These are phyloP conservation scores for Oxyscelio sp. DNA, from an alignment of 2,888 invertebrate species.

Conservation along the genomic window DNA sequence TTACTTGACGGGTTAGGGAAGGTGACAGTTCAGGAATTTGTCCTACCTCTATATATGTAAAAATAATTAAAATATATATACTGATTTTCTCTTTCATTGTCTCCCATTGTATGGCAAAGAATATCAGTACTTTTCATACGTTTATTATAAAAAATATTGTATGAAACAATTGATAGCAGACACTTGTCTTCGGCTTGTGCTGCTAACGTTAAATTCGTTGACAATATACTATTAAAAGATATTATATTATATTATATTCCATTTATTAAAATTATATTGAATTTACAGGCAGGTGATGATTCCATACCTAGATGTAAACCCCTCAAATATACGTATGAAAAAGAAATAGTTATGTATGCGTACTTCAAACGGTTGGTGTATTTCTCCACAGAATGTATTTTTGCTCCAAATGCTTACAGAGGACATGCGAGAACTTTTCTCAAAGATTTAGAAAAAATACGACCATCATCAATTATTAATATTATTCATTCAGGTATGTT, in stretches of 20 bases:
- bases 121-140: too few species aligned
- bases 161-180: too few species aligned
- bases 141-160: too few species aligned
- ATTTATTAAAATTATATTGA: constrained; percentile 41
- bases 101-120: too few species aligned
- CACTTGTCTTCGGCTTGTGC: too few species aligned
- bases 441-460: constrained; percentile 98
- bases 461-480: constrained; percentile 97
- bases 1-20: too few species aligned
- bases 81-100: too few species aligned
- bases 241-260: constrained; percentile 25
- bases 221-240: too few species aligned
- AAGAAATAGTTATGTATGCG: constrained; percentile 99
- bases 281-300: constrained; percentile 92
- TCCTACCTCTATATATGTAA: too few species aligned
- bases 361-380: constrained; percentile 98
- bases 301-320: constrained; percentile 98
- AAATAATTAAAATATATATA: too few species aligned
- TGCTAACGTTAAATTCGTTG: too few species aligned
- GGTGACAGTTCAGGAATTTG: too few species aligned
- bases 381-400: constrained; percentile 99
- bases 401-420: constrained; percentile 99
- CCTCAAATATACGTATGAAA: constrained; percentile 98
- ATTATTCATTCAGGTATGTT: constrained; percentile 96
- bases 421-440: constrained; percentile 96